phyloP scores from a whole-genome alignment of 1,140 invertebrate species.

The Dendrolimus punctatus region DNA sequence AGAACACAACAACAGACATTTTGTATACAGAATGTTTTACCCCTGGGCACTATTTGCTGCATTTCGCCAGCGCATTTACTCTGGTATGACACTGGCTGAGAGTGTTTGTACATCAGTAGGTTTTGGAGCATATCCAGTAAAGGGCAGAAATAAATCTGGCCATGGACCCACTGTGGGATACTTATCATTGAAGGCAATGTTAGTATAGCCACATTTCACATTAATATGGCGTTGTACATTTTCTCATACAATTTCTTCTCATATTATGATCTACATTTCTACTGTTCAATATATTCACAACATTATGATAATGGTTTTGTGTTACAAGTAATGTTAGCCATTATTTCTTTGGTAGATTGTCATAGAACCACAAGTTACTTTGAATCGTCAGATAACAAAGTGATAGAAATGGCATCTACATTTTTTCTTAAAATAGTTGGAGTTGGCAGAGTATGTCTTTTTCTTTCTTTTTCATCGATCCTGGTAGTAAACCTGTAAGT shows the following conservation, averaged over 20 bases:
- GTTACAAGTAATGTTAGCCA: background rate
- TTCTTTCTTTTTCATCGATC: too few relatives aligned
- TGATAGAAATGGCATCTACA: too few relatives aligned
- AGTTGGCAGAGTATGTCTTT: too few relatives aligned
- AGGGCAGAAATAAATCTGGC: slow-evolving; percentile 81
- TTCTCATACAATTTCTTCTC: slow-evolving; percentile 3
- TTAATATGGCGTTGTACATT: slow-evolving; percentile 1
- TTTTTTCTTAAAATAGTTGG: too few relatives aligned
- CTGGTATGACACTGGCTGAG: slow-evolving; percentile 91
- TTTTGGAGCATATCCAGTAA: slow-evolving; percentile 90
- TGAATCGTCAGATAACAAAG: too few relatives aligned
- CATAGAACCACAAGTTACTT: too few relatives aligned
- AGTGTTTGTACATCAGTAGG: slow-evolving; percentile 93
- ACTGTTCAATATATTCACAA: background rate
- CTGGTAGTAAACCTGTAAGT: too few relatives aligned
- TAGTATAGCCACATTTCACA: slow-evolving; percentile 24
- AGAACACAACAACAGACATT: slow-evolving; percentile 78
- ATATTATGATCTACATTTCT: slow-evolving; percentile 1
- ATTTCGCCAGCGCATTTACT: slow-evolving; percentile 92
- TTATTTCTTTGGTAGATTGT: too few relatives aligned
- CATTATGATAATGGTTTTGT: background rate
- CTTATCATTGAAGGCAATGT: slow-evolving; percentile 71
- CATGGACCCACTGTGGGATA: slow-evolving; percentile 83
- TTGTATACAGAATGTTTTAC: slow-evolving; percentile 86
- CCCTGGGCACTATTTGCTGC: slow-evolving; percentile 90